A percentile compares a stretch with the other conserved stretches of the same genome.
Evolutionary conservation across 2,113 vertebrate genomes (phyloP).

Genomic region (Fregata magnificens): DNA sequence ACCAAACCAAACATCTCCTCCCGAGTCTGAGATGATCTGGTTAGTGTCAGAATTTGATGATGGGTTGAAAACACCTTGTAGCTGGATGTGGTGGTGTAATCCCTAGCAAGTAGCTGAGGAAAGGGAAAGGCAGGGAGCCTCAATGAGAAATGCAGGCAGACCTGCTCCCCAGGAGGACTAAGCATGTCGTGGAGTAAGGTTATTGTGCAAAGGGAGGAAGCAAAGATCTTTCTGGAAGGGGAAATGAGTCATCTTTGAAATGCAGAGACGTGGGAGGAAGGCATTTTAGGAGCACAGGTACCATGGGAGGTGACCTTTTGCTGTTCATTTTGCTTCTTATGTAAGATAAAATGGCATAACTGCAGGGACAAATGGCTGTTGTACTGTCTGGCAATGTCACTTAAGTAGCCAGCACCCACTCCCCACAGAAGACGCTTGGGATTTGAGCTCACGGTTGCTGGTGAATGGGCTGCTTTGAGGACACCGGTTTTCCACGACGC

Average conservation of each 20-base stretch:
- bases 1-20: not conserved
- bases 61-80: not conserved
- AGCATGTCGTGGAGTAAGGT: not conserved
- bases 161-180: not conserved
- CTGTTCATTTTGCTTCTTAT: not conserved
- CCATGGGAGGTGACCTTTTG: not conserved
- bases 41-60: not conserved
- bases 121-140: not conserved
- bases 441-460: not conserved
- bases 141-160: not conserved
- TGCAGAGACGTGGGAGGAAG: not conserved
- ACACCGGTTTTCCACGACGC: not conserved
- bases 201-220: not conserved
- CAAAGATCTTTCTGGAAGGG: not conserved
- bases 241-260: not conserved
- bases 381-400: not conserved
- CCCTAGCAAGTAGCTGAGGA: not conserved
- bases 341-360: not conserved
- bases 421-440: not conserved
- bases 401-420: not conserved
- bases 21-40: not conserved
- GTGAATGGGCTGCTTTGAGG: slow-evolving; percentile 8
- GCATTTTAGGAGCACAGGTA: not conserved
- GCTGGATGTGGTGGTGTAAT: not conserved
- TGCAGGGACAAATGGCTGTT: not conserved